Base-by-base conservation (phyloP, 2,888 invertebrate genomes). In the Ptychoptera contaminata region DNA sequence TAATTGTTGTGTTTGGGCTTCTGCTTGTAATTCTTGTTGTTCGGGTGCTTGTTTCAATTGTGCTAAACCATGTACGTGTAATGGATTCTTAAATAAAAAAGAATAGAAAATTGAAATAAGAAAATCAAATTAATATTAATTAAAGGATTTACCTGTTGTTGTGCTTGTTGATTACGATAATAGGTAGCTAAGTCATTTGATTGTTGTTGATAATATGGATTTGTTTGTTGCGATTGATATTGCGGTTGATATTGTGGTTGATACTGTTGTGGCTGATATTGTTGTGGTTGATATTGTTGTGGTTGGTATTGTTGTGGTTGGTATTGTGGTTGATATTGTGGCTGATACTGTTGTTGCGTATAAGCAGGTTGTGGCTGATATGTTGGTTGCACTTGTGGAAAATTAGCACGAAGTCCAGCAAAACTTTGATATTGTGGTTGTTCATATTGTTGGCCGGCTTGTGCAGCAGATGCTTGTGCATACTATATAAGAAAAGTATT, bases 151-250 rank as follows among this genome's bases (percentile, higher is more conserved):
- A 51, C 51, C 43, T 59, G 56, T 37, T 53, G 54, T 31, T 56
- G 54, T 38, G 53, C 49, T 35, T 55, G 55, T 48, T 59, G 58
- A 14, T 52, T 52, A 8, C 54, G 53, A 16, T 52, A 30, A 44
- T 57, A 57, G 23, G 15, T 15, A 14, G 12, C 10, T 6, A 16
- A 37, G 32, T 35, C 42, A 35, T 55, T 53, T 16, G 55, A 56
- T 43, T 56, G 62, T 57, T 43, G 42, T 42, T 46, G 46, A 10
- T 39, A 46, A 36, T 46, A 46, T 9, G 42, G 42, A 32, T 16
- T n/a, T 5, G 42, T 9, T n/a, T 34, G 31, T 40, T 40, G 41
- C 34, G 41, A 14, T 41, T 32, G 41, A 16, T 41, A 34, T 32
- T 41, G 34, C 16, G 32, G 41, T n/a, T 44, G 46, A 14, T 47